phyloP scores from a whole-genome alignment of 92 coral and sea anemone species.

The Palythoa grandiflora region DNA sequence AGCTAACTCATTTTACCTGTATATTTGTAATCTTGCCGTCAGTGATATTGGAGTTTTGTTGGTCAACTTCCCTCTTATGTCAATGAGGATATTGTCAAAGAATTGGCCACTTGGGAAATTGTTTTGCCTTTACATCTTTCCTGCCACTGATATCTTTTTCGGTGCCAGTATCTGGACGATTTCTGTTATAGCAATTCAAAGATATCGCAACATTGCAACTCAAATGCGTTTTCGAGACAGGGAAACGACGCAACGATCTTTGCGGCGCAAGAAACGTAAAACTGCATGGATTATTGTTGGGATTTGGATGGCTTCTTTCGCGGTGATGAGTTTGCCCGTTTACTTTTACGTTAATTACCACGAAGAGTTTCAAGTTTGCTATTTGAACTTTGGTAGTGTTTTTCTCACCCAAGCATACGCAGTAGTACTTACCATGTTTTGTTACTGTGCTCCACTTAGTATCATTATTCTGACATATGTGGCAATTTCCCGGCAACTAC shows the following conservation, averaged over 20 bases:
- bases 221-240: slow-evolving; percentile 28
- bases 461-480: slow-evolving; percentile 27
- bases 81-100: neutral
- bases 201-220: slow-evolving; percentile 46
- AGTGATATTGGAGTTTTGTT: slow-evolving; percentile 41
- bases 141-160: slow-evolving; percentile 41
- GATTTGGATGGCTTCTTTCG: slow-evolving; percentile 29
- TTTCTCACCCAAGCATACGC: neutral
- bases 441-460: slow-evolving; percentile 23
- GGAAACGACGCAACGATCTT: slow-evolving; percentile 16
- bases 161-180: slow-evolving; percentile 49
- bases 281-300: slow-evolving; percentile 25
- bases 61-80: slow-evolving; percentile 32
- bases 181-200: slow-evolving; percentile 34
- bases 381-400: neutral
- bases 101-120: slow-evolving; percentile 33
- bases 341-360: slow-evolving; percentile 2
- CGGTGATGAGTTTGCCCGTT: slow-evolving; percentile 29
- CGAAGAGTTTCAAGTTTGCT: neutral
- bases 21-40: slow-evolving; percentile 39
- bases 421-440: neutral
- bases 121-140: slow-evolving; percentile 31
- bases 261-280: neutral
- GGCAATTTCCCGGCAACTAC: slow-evolving; percentile 37
- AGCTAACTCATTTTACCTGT: slow-evolving; percentile 21